These are phyloP conservation scores for Chironomus riparius DNA, from an alignment of 2,888 invertebrate genomes.

Conservation along the genomic window DNA sequence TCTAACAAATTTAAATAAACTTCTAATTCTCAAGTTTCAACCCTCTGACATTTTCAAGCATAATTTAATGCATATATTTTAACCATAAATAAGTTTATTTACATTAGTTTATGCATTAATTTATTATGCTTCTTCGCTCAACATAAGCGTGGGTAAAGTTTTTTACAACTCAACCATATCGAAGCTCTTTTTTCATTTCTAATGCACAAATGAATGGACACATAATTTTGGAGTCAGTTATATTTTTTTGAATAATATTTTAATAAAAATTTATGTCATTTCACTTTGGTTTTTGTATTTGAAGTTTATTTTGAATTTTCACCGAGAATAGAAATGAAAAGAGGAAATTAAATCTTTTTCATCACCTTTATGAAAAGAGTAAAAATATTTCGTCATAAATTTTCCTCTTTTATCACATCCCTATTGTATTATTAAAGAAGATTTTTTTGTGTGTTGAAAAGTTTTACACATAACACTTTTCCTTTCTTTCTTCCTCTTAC, in stretches of 20 bases:
- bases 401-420: neutral
- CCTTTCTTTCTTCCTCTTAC: no score
- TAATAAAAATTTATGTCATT: neutral
- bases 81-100: neutral
- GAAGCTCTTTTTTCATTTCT: neutral
- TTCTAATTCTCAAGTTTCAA: no score
- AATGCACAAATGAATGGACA: neutral
- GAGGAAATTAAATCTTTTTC: conserved; percentile 3
- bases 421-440: neutral
- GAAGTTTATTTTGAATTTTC: no score
- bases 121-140: neutral
- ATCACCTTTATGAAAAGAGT: neutral
- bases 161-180: neutral
- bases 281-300: neutral
- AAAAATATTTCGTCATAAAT: neutral
- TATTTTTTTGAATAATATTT: neutral
- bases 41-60: neutral
- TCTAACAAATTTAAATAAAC: no score
- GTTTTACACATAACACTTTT: no score
- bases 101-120: neutral
- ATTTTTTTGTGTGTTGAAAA: neutral
- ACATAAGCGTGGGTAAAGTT: neutral
- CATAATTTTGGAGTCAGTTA: neutral
- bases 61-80: neutral
- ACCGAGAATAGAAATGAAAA: no score